Evolutionary conservation across 2,888 invertebrate genomes (phyloP).

Genomic region (Volucella inflata): DNA sequence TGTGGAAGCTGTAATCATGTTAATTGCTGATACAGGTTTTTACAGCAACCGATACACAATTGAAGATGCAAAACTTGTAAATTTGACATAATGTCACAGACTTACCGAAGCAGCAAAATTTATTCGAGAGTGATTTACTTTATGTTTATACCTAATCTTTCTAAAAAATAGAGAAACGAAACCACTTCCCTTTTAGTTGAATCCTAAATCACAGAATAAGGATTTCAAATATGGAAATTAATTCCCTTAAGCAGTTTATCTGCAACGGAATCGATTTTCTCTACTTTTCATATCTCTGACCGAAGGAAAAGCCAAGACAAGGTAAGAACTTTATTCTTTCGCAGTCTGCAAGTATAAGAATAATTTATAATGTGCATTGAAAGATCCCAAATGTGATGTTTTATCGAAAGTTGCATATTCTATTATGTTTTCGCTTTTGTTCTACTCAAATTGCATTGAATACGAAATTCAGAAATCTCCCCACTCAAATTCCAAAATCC

Average conservation of each 20-base stretch:
- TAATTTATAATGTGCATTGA: slow-evolving; percentile 67
- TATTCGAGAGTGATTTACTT: too few relatives aligned
- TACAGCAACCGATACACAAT: too few relatives aligned
- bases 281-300: background rate
- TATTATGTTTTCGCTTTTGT: slow-evolving; percentile 46
- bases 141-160: too few relatives aligned
- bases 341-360: slow-evolving; percentile 15
- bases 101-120: too few relatives aligned
- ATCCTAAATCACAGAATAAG: background rate
- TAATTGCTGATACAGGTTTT: too few relatives aligned
- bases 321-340: background rate
- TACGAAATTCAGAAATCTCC: slow-evolving; percentile 38
- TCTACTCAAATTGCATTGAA: slow-evolving; percentile 64
- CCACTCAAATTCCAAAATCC: too few relatives aligned
- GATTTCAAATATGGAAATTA: slow-evolving; percentile 53
- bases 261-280: slow-evolving; percentile 45
- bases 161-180: too few relatives aligned
- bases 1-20: too few relatives aligned
- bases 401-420: slow-evolving; percentile 65
- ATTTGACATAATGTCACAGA: too few relatives aligned
- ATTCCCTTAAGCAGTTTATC: slow-evolving; percentile 62
- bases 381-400: slow-evolving; percentile 59
- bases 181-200: too few relatives aligned
- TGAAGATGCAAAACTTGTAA: too few relatives aligned
- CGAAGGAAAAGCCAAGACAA: background rate